Percentiles rank a stretch among this genome's conserved stretches.
phyloP scores from a whole-genome alignment of 2,113 vertebrate genomes.

The Oophaga pumilio region DNA sequence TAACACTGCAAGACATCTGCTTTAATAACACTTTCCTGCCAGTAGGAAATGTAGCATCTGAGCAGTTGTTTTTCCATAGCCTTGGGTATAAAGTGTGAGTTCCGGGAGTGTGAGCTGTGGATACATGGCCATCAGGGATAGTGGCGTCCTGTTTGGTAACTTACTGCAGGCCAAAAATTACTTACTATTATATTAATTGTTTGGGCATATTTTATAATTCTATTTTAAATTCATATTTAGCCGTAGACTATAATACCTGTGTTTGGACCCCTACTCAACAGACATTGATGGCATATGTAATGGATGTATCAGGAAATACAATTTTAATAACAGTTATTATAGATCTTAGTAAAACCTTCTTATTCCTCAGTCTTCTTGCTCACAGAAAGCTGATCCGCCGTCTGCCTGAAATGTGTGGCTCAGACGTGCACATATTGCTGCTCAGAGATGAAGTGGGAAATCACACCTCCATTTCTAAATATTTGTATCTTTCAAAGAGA shows the following conservation, averaged over 20 bases:
- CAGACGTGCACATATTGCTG: conserved; percentile 21
- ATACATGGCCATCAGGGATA: neutral
- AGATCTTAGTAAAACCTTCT: neutral
- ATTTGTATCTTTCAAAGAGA: conserved; percentile 44
- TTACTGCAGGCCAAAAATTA: too few relatives aligned
- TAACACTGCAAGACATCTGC: neutral
- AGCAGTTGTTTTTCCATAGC: neutral
- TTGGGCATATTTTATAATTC: too few relatives aligned
- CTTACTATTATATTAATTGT: too few relatives aligned
- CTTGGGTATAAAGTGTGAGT: neutral
- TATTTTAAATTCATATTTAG: too few relatives aligned
- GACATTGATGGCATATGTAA: neutral
- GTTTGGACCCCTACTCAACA: neutral
- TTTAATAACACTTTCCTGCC: neutral
- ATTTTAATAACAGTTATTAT: neutral
- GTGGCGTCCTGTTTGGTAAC: too few relatives aligned
- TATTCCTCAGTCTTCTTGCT: neutral
- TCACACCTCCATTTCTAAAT: conserved; percentile 43
- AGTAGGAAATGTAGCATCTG: too few relatives aligned
- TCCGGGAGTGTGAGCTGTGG: neutral
- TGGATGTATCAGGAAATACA: too few relatives aligned
- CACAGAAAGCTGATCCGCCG: neutral
- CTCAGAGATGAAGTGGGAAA: conserved; percentile 13
- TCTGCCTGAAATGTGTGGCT: conserved; percentile 26
- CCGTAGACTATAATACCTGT: too few relatives aligned